Conservation (phyloP, 2,113 vertebrate genomes). For the Motacilla alba region DNA sequence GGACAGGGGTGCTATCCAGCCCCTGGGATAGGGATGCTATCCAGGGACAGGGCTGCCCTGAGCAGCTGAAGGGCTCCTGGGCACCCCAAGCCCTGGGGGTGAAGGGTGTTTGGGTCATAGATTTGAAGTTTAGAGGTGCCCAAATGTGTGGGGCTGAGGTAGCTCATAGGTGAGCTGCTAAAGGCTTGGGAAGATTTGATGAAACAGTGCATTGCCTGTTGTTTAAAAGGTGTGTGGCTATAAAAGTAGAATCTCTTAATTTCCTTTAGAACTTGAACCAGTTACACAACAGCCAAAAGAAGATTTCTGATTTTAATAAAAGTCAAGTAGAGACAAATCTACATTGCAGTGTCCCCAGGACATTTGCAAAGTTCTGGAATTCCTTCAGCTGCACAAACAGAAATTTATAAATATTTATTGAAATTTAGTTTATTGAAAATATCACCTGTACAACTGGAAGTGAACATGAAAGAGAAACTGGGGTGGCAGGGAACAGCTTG, state of each 20-base stretch:
- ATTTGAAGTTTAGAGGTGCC: not conserved
- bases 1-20: not conserved
- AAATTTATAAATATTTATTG: slow-evolving; percentile 40
- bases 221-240: not conserved
- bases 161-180: not conserved
- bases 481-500: not conserved
- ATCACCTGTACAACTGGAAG: not conserved
- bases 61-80: not conserved
- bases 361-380: slow-evolving; percentile 18
- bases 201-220: fast-evolving
- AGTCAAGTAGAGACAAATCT: not conserved
- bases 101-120: not conserved
- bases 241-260: not conserved
- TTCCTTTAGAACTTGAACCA: slow-evolving; percentile 14
- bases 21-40: fast-evolving
- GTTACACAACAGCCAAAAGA: slow-evolving; percentile 1
- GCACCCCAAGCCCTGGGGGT: not conserved
- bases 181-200: not conserved
- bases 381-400: slow-evolving; percentile 9
- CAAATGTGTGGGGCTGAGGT: not conserved
- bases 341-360: not conserved
- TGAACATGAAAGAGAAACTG: not conserved
- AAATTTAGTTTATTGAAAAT: slow-evolving; percentile 12
- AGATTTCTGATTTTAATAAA: slow-evolving; percentile 39
- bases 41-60: not conserved